Percentiles rank a stretch among this genome's conserved stretches.
These are phyloP conservation scores for Eucera pruinosa DNA, from an alignment of 2,888 invertebrate genomes.

Conservation along the genomic window DNA sequence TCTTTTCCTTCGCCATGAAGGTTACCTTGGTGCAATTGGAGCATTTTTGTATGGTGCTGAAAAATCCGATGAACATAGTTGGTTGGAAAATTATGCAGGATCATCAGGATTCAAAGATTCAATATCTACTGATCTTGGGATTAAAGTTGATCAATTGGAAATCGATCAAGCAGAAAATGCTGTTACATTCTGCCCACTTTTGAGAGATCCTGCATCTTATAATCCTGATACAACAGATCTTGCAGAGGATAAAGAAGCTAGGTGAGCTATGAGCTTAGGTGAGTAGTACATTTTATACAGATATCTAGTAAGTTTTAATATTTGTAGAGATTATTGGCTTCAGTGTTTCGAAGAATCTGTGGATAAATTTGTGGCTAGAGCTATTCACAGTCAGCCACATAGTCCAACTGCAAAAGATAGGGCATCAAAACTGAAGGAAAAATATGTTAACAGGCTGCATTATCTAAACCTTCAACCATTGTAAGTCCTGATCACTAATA, in stretches of 20 bases:
- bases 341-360: conserved; percentile 94
- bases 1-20: conserved; percentile 89
- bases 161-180: conserved; percentile 84
- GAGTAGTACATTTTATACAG: conserved; percentile 8
- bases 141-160: conserved; percentile 82
- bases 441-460: conserved; percentile 92
- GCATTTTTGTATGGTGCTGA: conserved; percentile 89
- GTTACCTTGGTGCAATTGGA: conserved; percentile 89
- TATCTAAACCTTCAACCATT: conserved; percentile 91
- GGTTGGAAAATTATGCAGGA: conserved; percentile 89
- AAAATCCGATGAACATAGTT: conserved; percentile 87
- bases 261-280: conserved; percentile 83
- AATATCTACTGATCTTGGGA: conserved; percentile 82
- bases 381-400: conserved; percentile 91
- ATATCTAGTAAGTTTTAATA: conserved; percentile 15
- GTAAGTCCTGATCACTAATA: conserved; percentile 85
- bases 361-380: conserved; percentile 93
- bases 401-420: conserved; percentile 91
- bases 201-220: conserved; percentile 92
- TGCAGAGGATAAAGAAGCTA: conserved; percentile 92
- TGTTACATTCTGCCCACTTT: conserved; percentile 89
- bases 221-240: conserved; percentile 97
- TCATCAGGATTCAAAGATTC: conserved; percentile 87
- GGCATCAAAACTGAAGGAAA: conserved; percentile 92
- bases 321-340: conserved; percentile 92